Evolutionary conservation across 92 coral and sea anemone genomes (phyloP).

Genomic region (Zoanthus sansibaricus): DNA sequence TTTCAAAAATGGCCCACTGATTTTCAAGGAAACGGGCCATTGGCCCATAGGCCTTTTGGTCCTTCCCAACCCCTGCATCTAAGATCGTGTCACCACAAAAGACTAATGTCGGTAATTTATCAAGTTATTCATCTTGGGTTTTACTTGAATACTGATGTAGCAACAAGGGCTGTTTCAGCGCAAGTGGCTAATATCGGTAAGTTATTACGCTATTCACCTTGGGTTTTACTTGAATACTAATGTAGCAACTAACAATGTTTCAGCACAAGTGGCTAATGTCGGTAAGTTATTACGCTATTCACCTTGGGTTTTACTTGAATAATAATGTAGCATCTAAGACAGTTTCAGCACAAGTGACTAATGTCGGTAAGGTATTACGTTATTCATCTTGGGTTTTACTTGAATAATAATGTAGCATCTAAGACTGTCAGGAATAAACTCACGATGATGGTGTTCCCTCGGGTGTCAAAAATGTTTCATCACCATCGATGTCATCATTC

Average conservation of each 20-base stretch:
- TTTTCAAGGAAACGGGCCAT: too few species aligned
- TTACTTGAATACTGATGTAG: background rate
- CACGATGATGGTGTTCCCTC: conserved; percentile 27
- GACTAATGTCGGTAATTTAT: too few species aligned
- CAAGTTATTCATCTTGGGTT: background rate
- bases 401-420: background rate
- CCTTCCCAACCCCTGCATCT: too few species aligned
- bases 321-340: background rate
- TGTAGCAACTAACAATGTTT: background rate
- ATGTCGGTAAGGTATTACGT: background rate
- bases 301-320: background rate
- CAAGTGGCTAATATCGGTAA: too few species aligned
- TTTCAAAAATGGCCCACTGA: too few species aligned
- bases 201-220: background rate
- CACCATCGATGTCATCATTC: conserved; percentile 6
- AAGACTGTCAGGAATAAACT: background rate
- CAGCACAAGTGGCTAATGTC: too few species aligned
- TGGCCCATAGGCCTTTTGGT: too few species aligned
- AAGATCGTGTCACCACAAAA: too few species aligned
- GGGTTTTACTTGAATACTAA: background rate
- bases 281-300: background rate
- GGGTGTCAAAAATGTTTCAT: conserved; percentile 29
- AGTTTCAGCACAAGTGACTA: too few species aligned
- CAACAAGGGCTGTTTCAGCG: background rate
- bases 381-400: background rate